Evolutionary conservation across 2,888 invertebrate species (phyloP), one percentile per base, ranked within the genome.

Genomic region (Chymomyza amoena): DNA sequence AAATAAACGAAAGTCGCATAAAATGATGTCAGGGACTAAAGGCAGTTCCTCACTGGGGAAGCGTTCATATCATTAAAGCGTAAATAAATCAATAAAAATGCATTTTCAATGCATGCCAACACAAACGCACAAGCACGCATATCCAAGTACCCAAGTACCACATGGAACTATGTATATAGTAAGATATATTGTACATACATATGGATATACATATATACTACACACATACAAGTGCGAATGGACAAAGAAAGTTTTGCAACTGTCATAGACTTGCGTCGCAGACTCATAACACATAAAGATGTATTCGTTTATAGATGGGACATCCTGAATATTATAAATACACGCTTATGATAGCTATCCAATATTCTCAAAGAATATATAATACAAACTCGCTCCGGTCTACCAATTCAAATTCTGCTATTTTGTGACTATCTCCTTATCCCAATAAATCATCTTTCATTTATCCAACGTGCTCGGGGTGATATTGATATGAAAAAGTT

Each of bases 401-500:
- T 25, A 25, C 25, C 25, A 25, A 25, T 25, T 25, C 25, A 4
- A 25, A 25, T 4, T 25, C 25, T 25, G 4, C 25, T 4, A 25
- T 25, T 25, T 25, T 25, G 25, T 25, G 3, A 25, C 4, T 25
- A 25, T 25, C 25, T 25, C 25, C 25, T 25, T 4, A 25, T 25
- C 4, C 25, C 25, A 4, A 25, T 25, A 4, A 25, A 25, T 25
- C n/a, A n/a, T n/a, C n/a, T n/a, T n/a, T n/a, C n/a, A n/a, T n/a
- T n/a, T n/a, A n/a, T n/a, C n/a, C n/a, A n/a, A n/a, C n/a, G n/a
- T n/a, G n/a, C n/a, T n/a, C n/a, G n/a, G n/a, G n/a, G n/a, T n/a
- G n/a, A n/a, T n/a, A 71, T 77, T 71, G 57, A 77, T 77, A 77
- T 79, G 80, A 70, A 79, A 67, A 67, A 79, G 70, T 75, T 61